Percentiles rank a stretch among this genome's conserved stretches.
phyloP scores from a whole-genome alignment of 2,113 vertebrate species.

The Ictidomys tridecemlineatus region DNA sequence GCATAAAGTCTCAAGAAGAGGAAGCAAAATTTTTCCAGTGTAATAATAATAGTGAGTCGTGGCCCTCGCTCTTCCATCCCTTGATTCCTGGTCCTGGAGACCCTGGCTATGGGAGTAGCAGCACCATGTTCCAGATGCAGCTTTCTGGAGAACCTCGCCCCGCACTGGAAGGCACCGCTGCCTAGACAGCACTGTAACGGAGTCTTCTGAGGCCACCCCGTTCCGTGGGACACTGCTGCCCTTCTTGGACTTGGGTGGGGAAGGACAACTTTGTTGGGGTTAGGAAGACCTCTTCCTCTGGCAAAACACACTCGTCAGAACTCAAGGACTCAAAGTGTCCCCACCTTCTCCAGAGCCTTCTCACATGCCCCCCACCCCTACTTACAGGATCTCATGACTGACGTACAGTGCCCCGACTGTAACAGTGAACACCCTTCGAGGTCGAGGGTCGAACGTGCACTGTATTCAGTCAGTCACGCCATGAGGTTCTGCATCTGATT shows the following conservation, averaged over 20 bases:
- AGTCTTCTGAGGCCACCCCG: background rate
- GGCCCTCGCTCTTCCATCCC: background rate
- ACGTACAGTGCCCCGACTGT: background rate
- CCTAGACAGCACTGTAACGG: background rate
- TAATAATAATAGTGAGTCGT: background rate
- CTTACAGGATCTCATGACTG: too few species aligned
- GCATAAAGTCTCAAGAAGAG: background rate
- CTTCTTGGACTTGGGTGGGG: background rate
- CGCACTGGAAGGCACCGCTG: background rate
- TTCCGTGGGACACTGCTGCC: too few species aligned
- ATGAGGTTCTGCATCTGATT: background rate
- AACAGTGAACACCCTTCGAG: background rate
- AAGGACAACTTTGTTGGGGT: background rate
- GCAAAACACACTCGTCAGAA: background rate
- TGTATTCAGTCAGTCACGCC: background rate
- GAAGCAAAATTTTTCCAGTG: background rate
- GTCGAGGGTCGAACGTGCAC: background rate
- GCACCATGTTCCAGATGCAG: background rate
- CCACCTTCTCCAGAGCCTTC: background rate
- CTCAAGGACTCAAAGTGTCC: background rate
- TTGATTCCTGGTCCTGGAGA: background rate
- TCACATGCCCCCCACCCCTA: background rate
- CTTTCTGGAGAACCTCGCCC: background rate
- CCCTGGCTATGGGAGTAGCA: background rate
- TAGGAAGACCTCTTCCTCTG: background rate